Percentiles rank a stretch among this genome's conserved stretches.
These are phyloP conservation scores for Bombus impatiens DNA, from an alignment of 1,140 invertebrate genomes.

Conservation along the genomic window DNA sequence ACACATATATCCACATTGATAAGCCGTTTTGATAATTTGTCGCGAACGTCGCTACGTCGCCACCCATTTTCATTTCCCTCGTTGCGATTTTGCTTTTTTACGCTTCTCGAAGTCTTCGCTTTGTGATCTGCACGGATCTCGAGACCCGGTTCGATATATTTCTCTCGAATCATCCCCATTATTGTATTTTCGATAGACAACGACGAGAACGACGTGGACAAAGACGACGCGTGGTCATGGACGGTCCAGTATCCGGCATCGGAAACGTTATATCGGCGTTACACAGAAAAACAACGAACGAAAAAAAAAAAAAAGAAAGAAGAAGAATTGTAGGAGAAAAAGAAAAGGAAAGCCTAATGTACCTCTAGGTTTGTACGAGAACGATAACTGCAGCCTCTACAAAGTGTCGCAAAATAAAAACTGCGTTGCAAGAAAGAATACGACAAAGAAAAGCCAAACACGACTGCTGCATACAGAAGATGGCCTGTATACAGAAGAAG, in stretches of 20 bases:
- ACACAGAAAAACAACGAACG: constrained; percentile 41
- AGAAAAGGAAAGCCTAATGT: constrained; percentile 48
- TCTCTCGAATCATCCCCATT: rapidly evolving
- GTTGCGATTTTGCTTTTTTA: too few relatives aligned
- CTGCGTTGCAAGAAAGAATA: constrained; percentile 50
- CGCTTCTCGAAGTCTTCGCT: too few relatives aligned
- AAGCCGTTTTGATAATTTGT: constrained; percentile 25
- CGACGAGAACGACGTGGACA: background rate
- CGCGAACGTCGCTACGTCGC: constrained; percentile 18
- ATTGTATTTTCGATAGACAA: background rate
- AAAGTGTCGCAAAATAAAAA: constrained; percentile 45
- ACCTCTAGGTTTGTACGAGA: constrained; percentile 63
- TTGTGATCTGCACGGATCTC: background rate
- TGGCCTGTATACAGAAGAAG: background rate
- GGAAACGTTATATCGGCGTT: constrained; percentile 48
- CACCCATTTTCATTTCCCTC: background rate
- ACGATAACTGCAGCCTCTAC: constrained; percentile 63
- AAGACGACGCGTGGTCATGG: constrained; percentile 65
- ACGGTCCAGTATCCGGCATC: constrained; percentile 77
- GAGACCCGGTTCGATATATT: background rate
- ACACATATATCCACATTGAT: constrained; percentile 65
- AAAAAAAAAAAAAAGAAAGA: background rate
- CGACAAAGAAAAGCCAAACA: constrained; percentile 47
- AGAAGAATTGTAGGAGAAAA: constrained; percentile 44
- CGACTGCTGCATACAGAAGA: background rate